Evolutionary conservation across 30 jellyfish, hydroid and myxozoan genomes (phyloP), one percentile per base, ranked within the genome.

Genomic region (Hydractinia echinata): DNA sequence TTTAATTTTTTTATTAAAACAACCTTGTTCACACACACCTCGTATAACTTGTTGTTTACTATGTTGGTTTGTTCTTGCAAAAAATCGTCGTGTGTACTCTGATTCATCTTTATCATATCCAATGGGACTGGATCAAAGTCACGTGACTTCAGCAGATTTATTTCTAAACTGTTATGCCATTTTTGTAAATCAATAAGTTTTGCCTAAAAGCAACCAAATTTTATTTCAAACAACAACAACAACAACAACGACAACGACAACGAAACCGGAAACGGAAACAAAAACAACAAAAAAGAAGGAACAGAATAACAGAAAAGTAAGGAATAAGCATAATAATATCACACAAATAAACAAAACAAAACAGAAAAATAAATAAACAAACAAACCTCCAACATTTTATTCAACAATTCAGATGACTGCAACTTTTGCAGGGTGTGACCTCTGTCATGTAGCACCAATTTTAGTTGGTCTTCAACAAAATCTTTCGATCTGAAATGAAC

Each of bases 121-220:
- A 64, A 6, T 20, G 81, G 39, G 60, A 71, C 51, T 71, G 81
- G 81, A 4, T 71, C n/a, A 3, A 20, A 71, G 44, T 71, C 81
- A 52, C 81, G 81, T 52, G 81, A 48, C 5, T 84, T 79, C 15
- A 76, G 44, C 67, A 89, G 77, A 54, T 66, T 72, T 60, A 79
- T 82, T 66, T 89, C 96, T 8, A 89, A 51, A 11, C 49, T 72
- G 84, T 84, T 77, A 64, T 89, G 96, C 89, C 96, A 79, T 53
- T 89, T 89, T 68, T 89, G 96, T 55, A 89, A 81, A 52, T 83
- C 95, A 8, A 61, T 44, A 48, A 83, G 67, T 56, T 66, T 77
- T 4, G 79, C 85, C 96, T 89, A 18, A 10, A 48, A 21, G 74
- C 6, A 54, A 67, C 76, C 30, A 21, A 13, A 67, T 30, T 30